Base-by-base conservation (phyloP, 2,113 vertebrate genomes). In the Eupsittula cactorum region DNA sequence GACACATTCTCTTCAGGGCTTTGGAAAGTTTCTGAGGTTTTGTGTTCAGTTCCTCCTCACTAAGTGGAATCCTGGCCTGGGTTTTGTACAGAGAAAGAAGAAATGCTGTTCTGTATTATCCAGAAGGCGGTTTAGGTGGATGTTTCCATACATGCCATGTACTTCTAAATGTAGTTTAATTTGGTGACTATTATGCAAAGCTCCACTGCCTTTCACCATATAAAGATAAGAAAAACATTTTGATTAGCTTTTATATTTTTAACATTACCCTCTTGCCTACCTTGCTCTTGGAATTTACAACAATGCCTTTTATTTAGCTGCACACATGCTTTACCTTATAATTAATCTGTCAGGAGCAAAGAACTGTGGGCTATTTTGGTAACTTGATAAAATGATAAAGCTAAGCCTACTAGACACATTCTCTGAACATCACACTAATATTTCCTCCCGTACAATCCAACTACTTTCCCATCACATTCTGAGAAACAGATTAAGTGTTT, bases 401-500 rank as follows among this genome's bases (percentile, higher is more conserved):
- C 39, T 63, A 75, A 93, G 68, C 41, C 59, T 77, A 37, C 67
- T 64, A 78, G 59, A 63, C 37, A 78, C n/a, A 59, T 7, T 68
- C 29, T 81, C 5, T 19, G 68, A 83, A 41, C 64, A 37, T 69
- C 55, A 71, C 37, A 62, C 39, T 90, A 77, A 46, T 53, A 82
- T 85, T 93, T 96, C 82, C 59, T 86, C 39, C 71, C 57, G 73
- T 78, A 42, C 74, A 71, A 68, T 90, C 76, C 65, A 84, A 67
- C 35, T 82, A n/a, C 83, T 79, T 79, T 91, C 50, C 53, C 60
- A 78, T 69, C 9, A 7, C 76, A 63, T 37, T 28, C 82, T 95
- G 92, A 95, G 71, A 80, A 96, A 77, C 62, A 88, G 84, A 87
- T 90, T 76, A 78, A 86, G 64, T 86, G 67, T 55, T 93, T 85